These are phyloP conservation scores for Lochmaea capreae DNA, from an alignment of 2,888 invertebrate species.

Conservation along the genomic window DNA sequence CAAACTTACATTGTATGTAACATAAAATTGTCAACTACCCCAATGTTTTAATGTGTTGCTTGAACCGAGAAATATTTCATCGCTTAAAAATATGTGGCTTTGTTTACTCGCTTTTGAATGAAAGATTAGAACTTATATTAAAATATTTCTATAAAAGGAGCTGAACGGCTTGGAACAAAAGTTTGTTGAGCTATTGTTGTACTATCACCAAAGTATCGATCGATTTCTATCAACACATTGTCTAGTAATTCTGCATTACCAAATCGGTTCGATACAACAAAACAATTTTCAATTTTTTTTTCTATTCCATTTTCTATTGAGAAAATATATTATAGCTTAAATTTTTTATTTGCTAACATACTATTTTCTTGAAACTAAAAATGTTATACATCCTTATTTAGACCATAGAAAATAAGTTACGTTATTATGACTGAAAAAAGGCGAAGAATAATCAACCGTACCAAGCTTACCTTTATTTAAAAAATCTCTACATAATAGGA, in stretches of 20 bases:
- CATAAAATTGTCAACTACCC: too few relatives aligned
- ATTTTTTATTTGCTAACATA: too few relatives aligned
- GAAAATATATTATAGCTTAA: too few relatives aligned
- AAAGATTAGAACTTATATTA: conserved; percentile 28
- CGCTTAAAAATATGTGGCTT: background rate
- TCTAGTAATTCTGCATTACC: conserved; percentile 16
- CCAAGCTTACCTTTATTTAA: too few relatives aligned
- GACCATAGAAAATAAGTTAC: too few relatives aligned
- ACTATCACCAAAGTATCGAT: conserved; percentile 14
- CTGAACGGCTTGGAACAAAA: conserved; percentile 24
- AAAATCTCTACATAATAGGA: too few relatives aligned
- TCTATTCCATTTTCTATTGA: background rate
- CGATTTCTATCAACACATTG: conserved; percentile 22
- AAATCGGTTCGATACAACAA: conserved; percentile 4
- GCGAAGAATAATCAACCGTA: too few relatives aligned
- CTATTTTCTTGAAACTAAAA: too few relatives aligned
- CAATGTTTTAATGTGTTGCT: background rate
- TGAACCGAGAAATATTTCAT: background rate
- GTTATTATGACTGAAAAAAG: too few relatives aligned
- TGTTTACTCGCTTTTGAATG: background rate
- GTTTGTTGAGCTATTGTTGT: conserved; percentile 21
- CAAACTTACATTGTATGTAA: too few relatives aligned
- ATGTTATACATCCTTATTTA: too few relatives aligned
- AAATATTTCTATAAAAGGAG: conserved; percentile 28
- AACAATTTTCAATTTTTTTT: background rate